Base-by-base conservation (phyloP, 2,888 invertebrate genomes). In the Phengaris alcon region DNA sequence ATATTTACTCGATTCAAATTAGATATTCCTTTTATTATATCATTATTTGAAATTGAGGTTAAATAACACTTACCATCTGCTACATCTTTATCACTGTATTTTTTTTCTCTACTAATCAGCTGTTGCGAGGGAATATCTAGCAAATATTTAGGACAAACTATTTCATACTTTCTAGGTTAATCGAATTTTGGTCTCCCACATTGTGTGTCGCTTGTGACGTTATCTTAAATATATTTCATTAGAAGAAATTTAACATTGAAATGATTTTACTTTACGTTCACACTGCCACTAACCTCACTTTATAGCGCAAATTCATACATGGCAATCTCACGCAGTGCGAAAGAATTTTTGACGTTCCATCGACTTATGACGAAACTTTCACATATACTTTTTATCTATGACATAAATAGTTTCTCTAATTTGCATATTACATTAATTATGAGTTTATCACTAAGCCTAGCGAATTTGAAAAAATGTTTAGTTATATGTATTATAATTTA, bases 331-430 rank as follows among this genome's bases (percentile, higher is more conserved):
- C 54, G 72, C 72, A 54, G 54, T 35, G 72, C 72, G 72, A 72
- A 72, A 70, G 51, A 52, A 70, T 48, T 51, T 70, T 72, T 22
- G 52, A 72, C 72, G 54, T 72, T 72, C 70, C 70, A 22, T 48
- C 13, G 69, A 10, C 69, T 68, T 68, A 69, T 70, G 54, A 10
- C 12, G 54, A 52, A 35, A 54, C 72, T 72, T 72, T 72, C 72
- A 72, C 72, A 35, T 12, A 15, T 22, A 10, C 35, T 22, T 12
- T 52, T 54, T 9, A 13, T 12, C 10, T 54, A 12, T 54, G 52
- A 52, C 22, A 22, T 52, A 35, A n/a, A 15, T 70, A 72, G 52
- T 72, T 72, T 52, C 52, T 35, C 54, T 72, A 54, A 72, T 72
- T 72, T 72, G 54, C 35, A 72, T 72, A 35, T 70, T 70, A 22